Conservation (phyloP, 2,797 vertebrate genomes). For the Pogoniulus pusillus region DNA sequence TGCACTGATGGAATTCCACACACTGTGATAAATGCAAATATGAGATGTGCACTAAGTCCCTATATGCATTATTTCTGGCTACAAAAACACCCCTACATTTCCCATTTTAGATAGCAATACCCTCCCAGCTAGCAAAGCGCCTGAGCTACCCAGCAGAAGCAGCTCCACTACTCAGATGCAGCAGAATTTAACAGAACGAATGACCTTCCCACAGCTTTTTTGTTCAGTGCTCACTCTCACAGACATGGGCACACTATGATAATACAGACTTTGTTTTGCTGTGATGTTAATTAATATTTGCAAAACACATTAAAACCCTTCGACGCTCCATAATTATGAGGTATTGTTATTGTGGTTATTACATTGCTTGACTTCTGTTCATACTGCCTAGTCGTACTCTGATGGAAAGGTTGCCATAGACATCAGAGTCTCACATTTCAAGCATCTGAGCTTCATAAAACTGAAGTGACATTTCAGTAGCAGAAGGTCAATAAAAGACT, state of each 20-base stretch:
- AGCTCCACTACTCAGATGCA: not conserved
- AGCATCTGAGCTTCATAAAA: not conserved
- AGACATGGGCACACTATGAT: not conserved
- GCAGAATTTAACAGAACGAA: not conserved
- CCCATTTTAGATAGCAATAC: not conserved
- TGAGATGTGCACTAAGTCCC: not conserved
- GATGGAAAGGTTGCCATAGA: not conserved
- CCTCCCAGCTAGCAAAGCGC: not conserved
- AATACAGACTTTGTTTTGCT: not conserved
- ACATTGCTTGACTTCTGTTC: not conserved
- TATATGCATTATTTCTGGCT: not conserved
- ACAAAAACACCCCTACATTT: constrained; percentile 8
- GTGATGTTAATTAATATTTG: not conserved
- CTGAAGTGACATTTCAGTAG: not conserved
- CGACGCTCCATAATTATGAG: not conserved
- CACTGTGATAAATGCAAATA: not conserved
- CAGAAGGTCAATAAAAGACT: not conserved
- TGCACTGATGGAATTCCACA: constrained; percentile 8
- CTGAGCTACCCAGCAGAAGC: not conserved
- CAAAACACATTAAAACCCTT: not conserved
- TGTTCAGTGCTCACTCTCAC: not conserved
- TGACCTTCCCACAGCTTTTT: not conserved
- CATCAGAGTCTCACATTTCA: not conserved
- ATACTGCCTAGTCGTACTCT: not conserved
- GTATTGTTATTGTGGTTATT: not conserved